phyloP scores from a whole-genome alignment of 2,888 invertebrate genomes.

The Cephus nigrinus region DNA sequence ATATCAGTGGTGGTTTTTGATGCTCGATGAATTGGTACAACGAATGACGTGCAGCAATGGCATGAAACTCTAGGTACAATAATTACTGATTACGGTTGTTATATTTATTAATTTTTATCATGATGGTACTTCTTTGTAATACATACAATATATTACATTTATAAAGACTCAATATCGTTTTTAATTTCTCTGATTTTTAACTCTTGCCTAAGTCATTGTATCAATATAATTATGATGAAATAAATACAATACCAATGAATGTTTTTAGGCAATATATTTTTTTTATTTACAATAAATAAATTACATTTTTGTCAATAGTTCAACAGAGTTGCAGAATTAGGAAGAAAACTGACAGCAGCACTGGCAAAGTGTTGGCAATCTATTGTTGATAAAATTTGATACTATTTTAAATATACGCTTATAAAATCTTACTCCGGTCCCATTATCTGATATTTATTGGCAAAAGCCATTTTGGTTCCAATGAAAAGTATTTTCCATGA shows the following conservation, averaged over 20 bases:
- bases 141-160: background rate
- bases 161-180: background rate
- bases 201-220: background rate
- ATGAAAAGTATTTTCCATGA: slow-evolving; percentile 27
- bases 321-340: slow-evolving; percentile 50
- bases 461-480: slow-evolving; percentile 43
- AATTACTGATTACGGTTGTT: background rate
- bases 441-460: slow-evolving; percentile 49
- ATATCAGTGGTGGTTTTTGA: background rate
- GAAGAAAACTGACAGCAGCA: slow-evolving; percentile 38
- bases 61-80: background rate
- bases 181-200: background rate
- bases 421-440: slow-evolving; percentile 55
- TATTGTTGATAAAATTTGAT: slow-evolving; percentile 39
- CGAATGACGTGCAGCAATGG: background rate
- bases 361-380: slow-evolving; percentile 42
- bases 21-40: background rate
- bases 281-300: slow-evolving; percentile 63
- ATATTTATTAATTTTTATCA: background rate
- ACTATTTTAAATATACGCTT: slow-evolving; percentile 39
- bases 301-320: slow-evolving; percentile 54
- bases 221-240: background rate
- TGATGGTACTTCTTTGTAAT: background rate
- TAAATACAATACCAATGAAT: background rate
- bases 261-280: slow-evolving; percentile 52